Evolutionary conservation across 2,797 vertebrate genomes (phyloP).

Genomic region (Eupleurogrammus muticus): DNA sequence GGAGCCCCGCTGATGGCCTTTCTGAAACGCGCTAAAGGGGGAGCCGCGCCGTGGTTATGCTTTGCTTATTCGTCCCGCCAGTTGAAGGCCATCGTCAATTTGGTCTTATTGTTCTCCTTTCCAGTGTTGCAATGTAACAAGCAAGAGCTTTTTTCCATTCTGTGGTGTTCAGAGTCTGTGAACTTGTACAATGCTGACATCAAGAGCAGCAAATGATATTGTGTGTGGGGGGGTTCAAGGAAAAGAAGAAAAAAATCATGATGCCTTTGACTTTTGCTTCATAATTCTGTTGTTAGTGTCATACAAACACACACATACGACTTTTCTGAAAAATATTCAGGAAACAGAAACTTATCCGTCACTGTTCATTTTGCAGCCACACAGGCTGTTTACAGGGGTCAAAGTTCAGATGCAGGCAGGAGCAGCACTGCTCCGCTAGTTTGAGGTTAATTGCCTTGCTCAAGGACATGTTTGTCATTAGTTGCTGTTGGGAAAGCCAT

Average conservation of each 20-base stretch:
- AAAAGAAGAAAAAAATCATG: too few relatives aligned
- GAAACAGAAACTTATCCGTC: not conserved
- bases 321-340: slow-evolving; percentile 9
- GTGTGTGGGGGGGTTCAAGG: not conserved
- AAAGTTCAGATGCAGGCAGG: slow-evolving; percentile 39
- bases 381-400: slow-evolving; percentile 33
- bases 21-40: slow-evolving; percentile 75
- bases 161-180: not conserved
- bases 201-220: not conserved
- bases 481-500: slow-evolving; percentile 24
- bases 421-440: slow-evolving; percentile 40
- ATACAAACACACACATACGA: not conserved
- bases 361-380: slow-evolving; percentile 1
- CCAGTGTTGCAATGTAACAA: slow-evolving; percentile 13
- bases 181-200: slow-evolving; percentile 1
- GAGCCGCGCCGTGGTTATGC: slow-evolving; percentile 63
- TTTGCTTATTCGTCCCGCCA: slow-evolving; percentile 68
- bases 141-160: not conserved
- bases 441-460: slow-evolving; percentile 53
- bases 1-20: slow-evolving; percentile 73
- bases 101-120: slow-evolving; percentile 53
- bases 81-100: slow-evolving; percentile 46
- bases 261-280: not conserved
- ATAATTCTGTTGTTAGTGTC: not conserved
- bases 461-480: slow-evolving; percentile 57